Base-by-base conservation (phyloP, 2,888 invertebrate species). In the Xestia rhomboidea region DNA sequence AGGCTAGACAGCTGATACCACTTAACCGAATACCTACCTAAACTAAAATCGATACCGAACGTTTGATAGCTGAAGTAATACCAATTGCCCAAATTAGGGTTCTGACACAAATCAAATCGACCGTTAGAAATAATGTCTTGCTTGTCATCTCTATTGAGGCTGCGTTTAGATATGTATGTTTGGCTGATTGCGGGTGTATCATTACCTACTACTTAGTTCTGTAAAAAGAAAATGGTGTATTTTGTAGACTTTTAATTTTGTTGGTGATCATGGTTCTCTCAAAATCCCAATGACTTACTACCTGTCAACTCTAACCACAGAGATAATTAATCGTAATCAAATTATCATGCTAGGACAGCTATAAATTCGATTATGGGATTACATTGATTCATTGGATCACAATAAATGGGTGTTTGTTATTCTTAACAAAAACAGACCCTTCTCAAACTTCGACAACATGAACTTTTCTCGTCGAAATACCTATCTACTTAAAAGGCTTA, bases 21-120 rank as follows among this genome's bases (percentile, higher is more conserved):
- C 7, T 38, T n/a, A n/a, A 63, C 1, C 34, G 21, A 63, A 21
- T 38, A 38, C n/a, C 6, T 38, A 38, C n/a, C 6, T 57, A 41
- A 41, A 66, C 69, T 77, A 76, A 57, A 70, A 78, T 76, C 64
- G 8, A 66, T 76, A 57, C 6, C 34, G 21, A 77, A 68, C 27
- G 21, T 69, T 69, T 62, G n/a, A n/a, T n/a, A n/a, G 11, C 38
- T 60, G 44, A 51, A 60, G 44, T 41, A 44, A 67, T 66, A 70
- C 38, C 34, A 77, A 27, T 76, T 60, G 41, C 49, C 15, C 5
- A 34, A 66, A 66, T 64, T 46, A 41, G n/a, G 8, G 57, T 54
- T 51, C 51, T 44, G 62, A 54, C 34, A 68, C 54, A 54, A 27
- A 54, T n/a, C 62, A 44, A 27, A 71, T 49, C 46, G 27, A 54